phyloP scores from a whole-genome alignment of 2,797 vertebrate species.

The Microctenopoma lineatum region DNA sequence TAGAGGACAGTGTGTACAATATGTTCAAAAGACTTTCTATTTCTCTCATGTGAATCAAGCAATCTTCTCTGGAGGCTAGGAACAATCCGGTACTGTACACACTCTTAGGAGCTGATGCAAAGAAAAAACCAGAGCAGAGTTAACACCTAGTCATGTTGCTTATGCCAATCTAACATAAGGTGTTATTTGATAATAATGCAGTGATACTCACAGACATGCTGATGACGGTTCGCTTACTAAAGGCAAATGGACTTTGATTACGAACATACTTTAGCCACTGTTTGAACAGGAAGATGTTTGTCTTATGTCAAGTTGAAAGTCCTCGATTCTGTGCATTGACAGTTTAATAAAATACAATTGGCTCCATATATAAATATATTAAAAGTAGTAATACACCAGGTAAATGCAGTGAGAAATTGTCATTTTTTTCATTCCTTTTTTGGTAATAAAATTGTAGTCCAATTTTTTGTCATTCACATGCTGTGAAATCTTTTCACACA shows the following conservation, averaged over 20 bases:
- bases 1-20: background rate
- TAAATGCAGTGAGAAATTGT: too few relatives aligned
- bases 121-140: background rate
- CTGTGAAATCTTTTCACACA: too few relatives aligned
- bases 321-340: background rate
- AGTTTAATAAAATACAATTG: too few relatives aligned
- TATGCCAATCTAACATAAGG: background rate
- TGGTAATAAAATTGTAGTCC: too few relatives aligned
- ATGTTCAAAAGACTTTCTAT: background rate
- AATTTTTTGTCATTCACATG: too few relatives aligned
- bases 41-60: background rate
- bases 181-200: background rate
- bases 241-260: slow-evolving; percentile 56
- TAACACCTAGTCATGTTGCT: background rate
- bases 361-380: too few relatives aligned
- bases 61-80: too few relatives aligned
- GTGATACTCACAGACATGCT: slow-evolving; percentile 62
- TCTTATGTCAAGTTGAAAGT: slow-evolving; percentile 54
- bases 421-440: too few relatives aligned
- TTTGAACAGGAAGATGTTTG: slow-evolving; percentile 54
- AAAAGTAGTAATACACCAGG: too few relatives aligned
- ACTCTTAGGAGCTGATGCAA: background rate
- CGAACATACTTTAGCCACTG: slow-evolving; percentile 14
- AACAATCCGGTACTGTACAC: too few relatives aligned
- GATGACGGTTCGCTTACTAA: background rate